These are phyloP conservation scores for Carpatolechia fugitivella DNA, from an alignment of 2,888 invertebrate genomes.

Conservation along the genomic window DNA sequence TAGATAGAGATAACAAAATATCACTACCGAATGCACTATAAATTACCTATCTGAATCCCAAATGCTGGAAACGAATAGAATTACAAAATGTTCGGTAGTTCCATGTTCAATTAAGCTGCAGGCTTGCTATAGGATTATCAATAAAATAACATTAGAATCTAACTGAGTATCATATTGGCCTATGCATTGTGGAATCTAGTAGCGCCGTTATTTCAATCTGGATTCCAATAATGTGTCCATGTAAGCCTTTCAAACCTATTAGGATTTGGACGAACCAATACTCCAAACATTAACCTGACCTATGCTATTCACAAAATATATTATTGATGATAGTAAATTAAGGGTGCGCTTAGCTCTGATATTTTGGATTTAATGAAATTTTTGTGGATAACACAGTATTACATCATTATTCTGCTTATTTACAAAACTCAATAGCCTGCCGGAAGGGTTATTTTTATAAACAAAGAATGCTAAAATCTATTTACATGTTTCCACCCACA, in stretches of 20 bases:
- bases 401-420: too few species aligned
- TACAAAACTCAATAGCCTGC: too few species aligned
- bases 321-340: background rate
- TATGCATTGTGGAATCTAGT: background rate
- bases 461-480: too few species aligned
- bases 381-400: too few species aligned
- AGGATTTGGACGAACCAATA: constrained; percentile 34
- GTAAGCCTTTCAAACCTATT: constrained; percentile 55
- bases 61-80: background rate
- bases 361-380: too few species aligned
- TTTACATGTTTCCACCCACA: too few species aligned
- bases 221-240: constrained; percentile 50
- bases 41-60: too few species aligned
- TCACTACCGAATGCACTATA: too few species aligned
- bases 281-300: background rate
- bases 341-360: background rate
- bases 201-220: constrained; percentile 38
- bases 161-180: background rate
- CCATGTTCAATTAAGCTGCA: background rate
- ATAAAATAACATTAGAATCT: constrained; percentile 2
- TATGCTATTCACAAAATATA: background rate
- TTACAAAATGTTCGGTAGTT: background rate
- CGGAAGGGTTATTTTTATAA: too few species aligned
- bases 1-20: too few species aligned
- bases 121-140: background rate